Conservation (phyloP, 2,888 invertebrate species). For the Baccha elongata region DNA sequence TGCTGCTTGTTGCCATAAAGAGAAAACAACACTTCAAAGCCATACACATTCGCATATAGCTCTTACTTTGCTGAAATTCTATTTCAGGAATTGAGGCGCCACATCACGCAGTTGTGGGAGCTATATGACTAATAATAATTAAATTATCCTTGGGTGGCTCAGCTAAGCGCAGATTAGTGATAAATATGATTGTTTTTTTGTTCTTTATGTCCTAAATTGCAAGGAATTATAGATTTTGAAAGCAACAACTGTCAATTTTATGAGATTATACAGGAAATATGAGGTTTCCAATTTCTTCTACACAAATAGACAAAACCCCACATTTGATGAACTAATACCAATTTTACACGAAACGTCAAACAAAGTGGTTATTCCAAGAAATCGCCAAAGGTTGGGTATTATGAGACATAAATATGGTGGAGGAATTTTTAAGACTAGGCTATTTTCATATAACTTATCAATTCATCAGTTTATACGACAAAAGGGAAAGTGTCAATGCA, state of each 20-base stretch:
- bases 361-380: background rate
- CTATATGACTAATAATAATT: constrained; percentile 60
- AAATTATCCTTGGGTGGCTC: constrained; percentile 65
- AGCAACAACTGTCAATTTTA: constrained; percentile 18
- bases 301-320: no score
- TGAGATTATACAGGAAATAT: constrained; percentile 14
- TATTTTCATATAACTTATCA: no score
- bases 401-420: no score
- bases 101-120: constrained; percentile 17
- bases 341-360: constrained; percentile 6
- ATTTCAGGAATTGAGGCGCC: constrained; percentile 57
- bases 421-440: no score
- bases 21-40: constrained; percentile 53
- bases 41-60: constrained; percentile 13
- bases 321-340: background rate
- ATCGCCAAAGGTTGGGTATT: background rate
- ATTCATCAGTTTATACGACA: no score
- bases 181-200: constrained; percentile 48
- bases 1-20: constrained; percentile 33
- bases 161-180: constrained; percentile 45
- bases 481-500: no score
- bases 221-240: constrained; percentile 13
- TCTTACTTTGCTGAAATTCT: constrained; percentile 12
- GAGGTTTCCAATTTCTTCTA: constrained; percentile 4
- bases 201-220: constrained; percentile 18